Conservation (phyloP, 2,888 invertebrate species). For the Patella pellucida region DNA sequence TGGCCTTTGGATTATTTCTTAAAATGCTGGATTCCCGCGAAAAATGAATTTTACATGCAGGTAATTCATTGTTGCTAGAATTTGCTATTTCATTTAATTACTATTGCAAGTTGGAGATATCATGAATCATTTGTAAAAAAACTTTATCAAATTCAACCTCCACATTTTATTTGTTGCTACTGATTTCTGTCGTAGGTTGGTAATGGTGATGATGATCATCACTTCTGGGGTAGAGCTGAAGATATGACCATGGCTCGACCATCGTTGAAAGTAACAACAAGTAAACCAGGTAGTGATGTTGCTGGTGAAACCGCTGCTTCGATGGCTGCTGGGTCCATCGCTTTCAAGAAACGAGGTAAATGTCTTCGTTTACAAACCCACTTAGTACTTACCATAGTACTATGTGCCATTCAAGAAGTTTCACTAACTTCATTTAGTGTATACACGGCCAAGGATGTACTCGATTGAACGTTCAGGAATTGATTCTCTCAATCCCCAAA, state of each 20-base stretch:
- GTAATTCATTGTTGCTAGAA: constrained; percentile 54
- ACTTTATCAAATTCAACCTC: background rate
- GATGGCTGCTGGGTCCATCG: constrained; percentile 74
- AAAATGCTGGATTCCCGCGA: constrained; percentile 70
- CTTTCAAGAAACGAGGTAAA: constrained; percentile 63
- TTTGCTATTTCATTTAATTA: too few species aligned
- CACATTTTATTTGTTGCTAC: background rate
- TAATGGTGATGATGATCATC: constrained; percentile 74
- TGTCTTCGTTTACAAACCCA: too few species aligned
- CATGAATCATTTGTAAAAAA: too few species aligned
- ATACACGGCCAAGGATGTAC: too few species aligned
- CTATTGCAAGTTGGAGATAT: too few species aligned
- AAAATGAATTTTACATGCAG: constrained; percentile 65
- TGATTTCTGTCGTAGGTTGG: constrained; percentile 32
- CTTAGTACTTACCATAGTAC: too few species aligned
- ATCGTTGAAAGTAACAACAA: constrained; percentile 74
- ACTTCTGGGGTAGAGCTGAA: constrained; percentile 77
- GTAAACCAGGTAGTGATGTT: constrained; percentile 76
- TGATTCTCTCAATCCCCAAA: too few species aligned
- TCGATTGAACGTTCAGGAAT: too few species aligned
- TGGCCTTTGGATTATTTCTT: constrained; percentile 78
- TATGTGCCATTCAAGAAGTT: too few species aligned
- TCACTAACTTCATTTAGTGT: too few species aligned
- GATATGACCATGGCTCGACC: constrained; percentile 75
- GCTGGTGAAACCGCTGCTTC: constrained; percentile 76